These are phyloP conservation scores for Caenorhabditis uteleia DNA, from an alignment of 2,888 invertebrate species.

Conservation along the genomic window DNA sequence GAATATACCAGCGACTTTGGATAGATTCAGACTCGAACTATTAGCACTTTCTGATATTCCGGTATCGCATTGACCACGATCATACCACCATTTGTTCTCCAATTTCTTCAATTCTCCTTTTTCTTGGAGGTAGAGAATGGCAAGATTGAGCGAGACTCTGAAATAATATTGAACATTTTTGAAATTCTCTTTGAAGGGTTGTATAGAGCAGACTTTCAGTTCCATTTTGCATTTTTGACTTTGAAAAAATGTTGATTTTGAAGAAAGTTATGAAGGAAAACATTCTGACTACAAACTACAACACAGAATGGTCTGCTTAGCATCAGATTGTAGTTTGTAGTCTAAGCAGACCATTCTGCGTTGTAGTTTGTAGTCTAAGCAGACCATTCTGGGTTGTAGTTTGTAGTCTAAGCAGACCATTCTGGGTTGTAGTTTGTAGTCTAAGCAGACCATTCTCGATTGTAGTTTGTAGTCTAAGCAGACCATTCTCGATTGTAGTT, in stretches of 20 bases:
- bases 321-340: too few relatives aligned
- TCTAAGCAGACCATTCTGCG: too few relatives aligned
- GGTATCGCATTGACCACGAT: slow-evolving; percentile 74
- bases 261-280: too few relatives aligned
- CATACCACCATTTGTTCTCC: slow-evolving; percentile 95
- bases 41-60: slow-evolving; percentile 58
- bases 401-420: too few relatives aligned
- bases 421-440: too few relatives aligned
- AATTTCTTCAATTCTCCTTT: slow-evolving; percentile 88
- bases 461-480: too few relatives aligned
- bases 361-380: too few relatives aligned
- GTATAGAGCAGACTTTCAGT: background rate
- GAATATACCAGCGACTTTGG: slow-evolving; percentile 98
- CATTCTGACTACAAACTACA: too few relatives aligned
- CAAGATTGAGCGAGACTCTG: slow-evolving; percentile 91
- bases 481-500: too few relatives aligned
- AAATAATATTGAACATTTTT: background rate
- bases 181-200: background rate
- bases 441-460: too few relatives aligned
- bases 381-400: too few relatives aligned
- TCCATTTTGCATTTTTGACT: background rate
- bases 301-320: too few relatives aligned
- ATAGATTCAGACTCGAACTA: slow-evolving; percentile 78
- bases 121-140: slow-evolving; percentile 82
- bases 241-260: background rate